These are phyloP conservation scores for Rachycentron canadum DNA, from an alignment of 2,797 vertebrate genomes.

Conservation along the genomic window DNA sequence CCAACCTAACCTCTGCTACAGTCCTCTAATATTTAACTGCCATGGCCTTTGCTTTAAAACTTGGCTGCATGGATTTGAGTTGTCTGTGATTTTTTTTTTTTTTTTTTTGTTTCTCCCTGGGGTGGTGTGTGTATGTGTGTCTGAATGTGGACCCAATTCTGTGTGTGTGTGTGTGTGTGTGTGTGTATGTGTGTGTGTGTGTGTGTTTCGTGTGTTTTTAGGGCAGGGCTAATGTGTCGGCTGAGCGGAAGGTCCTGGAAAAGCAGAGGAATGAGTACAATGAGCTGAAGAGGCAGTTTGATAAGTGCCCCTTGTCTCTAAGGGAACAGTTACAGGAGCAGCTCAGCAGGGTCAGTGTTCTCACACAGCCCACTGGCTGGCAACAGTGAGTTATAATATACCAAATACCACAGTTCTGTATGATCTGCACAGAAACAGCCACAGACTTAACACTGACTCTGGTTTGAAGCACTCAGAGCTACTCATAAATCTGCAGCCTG, in stretches of 20 bases:
- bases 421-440: constrained; percentile 51
- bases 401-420: constrained; percentile 64
- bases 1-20: constrained; percentile 40
- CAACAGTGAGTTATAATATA: constrained; percentile 80
- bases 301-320: constrained; percentile 98
- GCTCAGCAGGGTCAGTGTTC: constrained; percentile 98
- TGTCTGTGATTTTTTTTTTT: constrained; percentile 62
- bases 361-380: constrained; percentile 82
- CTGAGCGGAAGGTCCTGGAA: constrained; percentile 95
- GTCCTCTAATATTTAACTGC: constrained; percentile 51
- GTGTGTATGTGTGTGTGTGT: constrained; percentile 47
- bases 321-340: constrained; percentile 98
- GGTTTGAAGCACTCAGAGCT: constrained; percentile 43
- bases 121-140: constrained; percentile 49
- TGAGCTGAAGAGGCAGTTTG: constrained; percentile 98
- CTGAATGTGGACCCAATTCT: constrained; percentile 14
- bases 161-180: constrained; percentile 23
- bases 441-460: constrained; percentile 61
- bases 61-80: constrained; percentile 72
- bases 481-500: constrained; percentile 41
- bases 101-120: constrained; percentile 57
- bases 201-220: constrained; percentile 88
- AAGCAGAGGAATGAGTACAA: constrained; percentile 93
- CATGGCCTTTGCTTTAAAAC: constrained; percentile 52
- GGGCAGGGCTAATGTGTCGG: constrained; percentile 98